Conservation (phyloP, 1,140 invertebrate species). For the Eriosoma lanigerum region DNA sequence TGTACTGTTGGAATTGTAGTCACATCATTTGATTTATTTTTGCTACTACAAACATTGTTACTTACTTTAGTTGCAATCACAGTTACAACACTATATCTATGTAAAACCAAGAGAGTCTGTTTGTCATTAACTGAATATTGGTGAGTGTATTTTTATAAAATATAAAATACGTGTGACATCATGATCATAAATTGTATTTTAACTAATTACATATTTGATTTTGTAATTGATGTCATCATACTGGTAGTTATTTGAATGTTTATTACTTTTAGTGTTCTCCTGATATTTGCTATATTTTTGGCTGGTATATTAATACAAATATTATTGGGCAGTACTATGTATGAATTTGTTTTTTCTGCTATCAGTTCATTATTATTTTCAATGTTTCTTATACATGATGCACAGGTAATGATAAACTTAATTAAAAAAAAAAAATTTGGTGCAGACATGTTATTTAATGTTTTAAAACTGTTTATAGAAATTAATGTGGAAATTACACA, state of each 20-base stretch:
- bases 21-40: conserved; percentile 45
- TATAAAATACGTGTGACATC: not conserved
- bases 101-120: not conserved
- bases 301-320: conserved; percentile 25
- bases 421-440: too few relatives aligned
- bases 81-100: not conserved
- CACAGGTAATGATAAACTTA: conserved; percentile 21
- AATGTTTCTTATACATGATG: conserved; percentile 37
- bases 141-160: not conserved
- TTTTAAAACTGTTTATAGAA: conserved; percentile 12
- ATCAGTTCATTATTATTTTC: conserved; percentile 34
- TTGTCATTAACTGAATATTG: conserved; percentile 41
- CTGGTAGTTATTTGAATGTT: too few relatives aligned
- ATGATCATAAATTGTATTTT: too few relatives aligned
- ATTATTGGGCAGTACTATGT: conserved; percentile 35
- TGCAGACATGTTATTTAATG: not conserved
- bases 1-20: conserved; percentile 43
- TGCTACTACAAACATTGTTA: conserved; percentile 37
- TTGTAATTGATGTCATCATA: too few relatives aligned
- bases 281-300: conserved; percentile 1
- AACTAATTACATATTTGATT: too few relatives aligned
- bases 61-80: conserved; percentile 35
- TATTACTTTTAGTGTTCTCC: conserved; percentile 11
- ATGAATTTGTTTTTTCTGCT: not conserved
- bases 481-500: conserved; percentile 41